Evolutionary conservation across 1,140 invertebrate species (phyloP), one percentile per base, ranked within the genome.

Genomic region (Penaeus chinensis): DNA sequence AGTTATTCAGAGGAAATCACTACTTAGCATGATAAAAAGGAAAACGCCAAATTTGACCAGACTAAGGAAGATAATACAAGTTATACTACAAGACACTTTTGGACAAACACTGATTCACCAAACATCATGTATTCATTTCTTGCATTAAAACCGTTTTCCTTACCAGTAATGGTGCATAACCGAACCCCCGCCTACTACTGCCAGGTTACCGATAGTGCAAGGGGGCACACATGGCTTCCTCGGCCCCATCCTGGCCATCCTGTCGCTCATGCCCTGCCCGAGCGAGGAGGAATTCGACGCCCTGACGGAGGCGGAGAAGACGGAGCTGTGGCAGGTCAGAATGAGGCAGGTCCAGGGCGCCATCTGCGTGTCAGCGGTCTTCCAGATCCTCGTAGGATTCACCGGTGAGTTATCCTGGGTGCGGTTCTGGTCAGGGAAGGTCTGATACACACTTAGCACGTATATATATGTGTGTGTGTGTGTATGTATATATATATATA

Each of bases 261-360:
- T 98, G 3, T 94, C 94, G 88, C 92, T 97, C 71, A 95, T 96
- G 1, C 93, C 94, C 89, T 98, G 97, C 91, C 96, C 97, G 0
- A 90, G 92, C 0, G 76, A 85, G n/a, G 83, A 65, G 54, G 89
- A 84, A 19, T 60, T 90, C 16, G 78, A 79, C 60, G 69, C n/a
- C n/a, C 78, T 90, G 20, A 81, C 63, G 8, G 18, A 54, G n/a
- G 93, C 94, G 1, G 93, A 95, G 62, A 92, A 94, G 18, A 93
- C 94, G 0, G 94, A 95, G 87, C 91, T 96, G 13, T 97, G 96
- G 96, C 95, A 95, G 91, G 92, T 93, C 19, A 92, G 96, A 82
- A 97, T 97, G 96, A 93, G 96, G 88, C 96, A 96, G 91, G 92
- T 97, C 24, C 96, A 96, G 0, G 96, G 96, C 0, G 96, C 96